Evolutionary conservation across 2,113 vertebrate genomes (phyloP), one percentile per base, ranked within the genome.

Genomic region (Cheilinus undulatus): DNA sequence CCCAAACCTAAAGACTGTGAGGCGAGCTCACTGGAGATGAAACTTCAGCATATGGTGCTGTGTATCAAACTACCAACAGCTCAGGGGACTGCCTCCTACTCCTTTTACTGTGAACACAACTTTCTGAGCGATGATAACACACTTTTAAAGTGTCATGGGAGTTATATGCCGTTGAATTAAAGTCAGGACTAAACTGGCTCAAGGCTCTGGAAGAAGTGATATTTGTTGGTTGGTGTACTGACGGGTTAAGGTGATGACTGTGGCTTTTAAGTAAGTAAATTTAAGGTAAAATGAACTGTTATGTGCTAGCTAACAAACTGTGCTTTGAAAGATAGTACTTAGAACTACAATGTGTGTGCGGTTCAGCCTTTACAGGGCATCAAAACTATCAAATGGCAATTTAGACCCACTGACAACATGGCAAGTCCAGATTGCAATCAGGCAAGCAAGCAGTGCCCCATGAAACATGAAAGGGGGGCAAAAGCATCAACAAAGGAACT

Each of bases 41-140:
- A 73, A 62, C 36, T 34, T 46, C 53, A 70, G 64, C 69, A 48
- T 74, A 54, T 73, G 46, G 20, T 28, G 36, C 36, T 49, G 17
- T 67, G 73, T 74, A 64, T 85, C 38, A 60, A 75, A 75, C 38
- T 17, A 15, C 40, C 15, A 42, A 42, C 43, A 53, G 40, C 77
- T 76, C 68, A 43, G 19, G 57, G 50, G 53, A 69, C 66, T 26
- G 22, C 45, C 70, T 59, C 66, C 61, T 27, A 30, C 61, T 65
- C 52, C n/a, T n/a, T 3, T 61, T 26, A 40, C 15, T 8, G 23
- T 59, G 42, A 64, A 65, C 11, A 43, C 62, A 64, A n/a, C n/a
- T 62, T 54, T 62, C 32, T 56, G 12, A 71, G 12, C 32, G n/a
- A 60, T 28, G 32, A 27, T 42, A 43, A 53, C 28, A 50, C 42